Conservation (phyloP, 2,113 vertebrate species). For the Donacobius atricapilla region DNA sequence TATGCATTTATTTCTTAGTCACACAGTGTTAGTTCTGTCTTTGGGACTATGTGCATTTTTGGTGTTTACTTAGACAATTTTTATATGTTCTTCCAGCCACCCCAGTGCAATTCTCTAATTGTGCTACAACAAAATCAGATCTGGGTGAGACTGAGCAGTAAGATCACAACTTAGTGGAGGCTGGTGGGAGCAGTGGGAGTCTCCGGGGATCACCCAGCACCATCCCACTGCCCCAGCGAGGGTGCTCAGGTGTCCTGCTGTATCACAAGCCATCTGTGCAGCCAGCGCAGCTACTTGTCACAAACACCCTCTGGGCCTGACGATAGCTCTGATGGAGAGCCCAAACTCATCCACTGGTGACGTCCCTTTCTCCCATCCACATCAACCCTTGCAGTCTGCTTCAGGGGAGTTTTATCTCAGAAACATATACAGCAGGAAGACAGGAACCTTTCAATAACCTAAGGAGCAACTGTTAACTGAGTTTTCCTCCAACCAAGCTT, state of each 20-base stretch:
- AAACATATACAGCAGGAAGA: neutral
- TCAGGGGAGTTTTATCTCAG: neutral
- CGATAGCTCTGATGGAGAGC: fast-evolving
- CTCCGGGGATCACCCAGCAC: neutral
- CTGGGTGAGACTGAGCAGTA: neutral
- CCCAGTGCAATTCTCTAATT: neutral
- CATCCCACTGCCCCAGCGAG: fast-evolving
- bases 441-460: neutral
- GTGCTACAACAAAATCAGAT: fast-evolving
- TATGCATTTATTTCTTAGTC: neutral
- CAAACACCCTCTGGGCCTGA: neutral
- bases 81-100: neutral
- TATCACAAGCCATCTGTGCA: neutral
- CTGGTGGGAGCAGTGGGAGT: neutral
- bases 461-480: neutral
- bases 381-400: neutral
- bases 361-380: neutral
- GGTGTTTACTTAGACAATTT: neutral
- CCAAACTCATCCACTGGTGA: fast-evolving
- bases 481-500: neutral
- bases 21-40: fast-evolving
- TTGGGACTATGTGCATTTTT: neutral
- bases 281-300: neutral
- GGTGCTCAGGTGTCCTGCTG: neutral
- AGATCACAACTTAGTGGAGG: fast-evolving